Evolutionary conservation across 2,797 vertebrate genomes (phyloP), one percentile per base, ranked within the genome.

Genomic region (Enteromius paludinosus): DNA sequence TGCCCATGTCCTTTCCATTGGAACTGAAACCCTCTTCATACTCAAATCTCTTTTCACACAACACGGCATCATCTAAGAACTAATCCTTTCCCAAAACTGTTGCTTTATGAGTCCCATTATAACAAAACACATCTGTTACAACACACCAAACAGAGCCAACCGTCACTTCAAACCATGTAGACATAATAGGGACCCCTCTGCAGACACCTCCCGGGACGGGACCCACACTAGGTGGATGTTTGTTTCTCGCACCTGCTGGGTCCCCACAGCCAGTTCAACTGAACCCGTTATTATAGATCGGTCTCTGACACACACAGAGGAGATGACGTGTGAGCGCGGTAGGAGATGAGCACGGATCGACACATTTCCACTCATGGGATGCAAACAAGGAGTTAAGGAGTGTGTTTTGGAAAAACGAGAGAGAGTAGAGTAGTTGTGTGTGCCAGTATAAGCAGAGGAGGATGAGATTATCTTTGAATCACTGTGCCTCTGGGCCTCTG

Each of bases 91-190:
- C 70, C 52, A 79, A 79, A 65, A 64, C 14, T 72, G n/a, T 41
- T 62, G 47, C 33, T 77, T 72, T 78, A 78, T 47, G 54, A 83
- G 62, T 62, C 59, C 73, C 56, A 79, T 79, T 86, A 72, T 45
- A 61, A 79, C 64, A 72, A n/a, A 79, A 65, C 56, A 71, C 83
- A 86, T 70, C 82, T 85, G 83, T 83, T 35, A 72, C 75, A 83
- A 86, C 68, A 65, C 52, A 11, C n/a, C 68, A 70, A 43, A 47
- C 33, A 66, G n/a, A 30, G 18, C 66, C 41, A 76, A 52, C 33
- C n/a, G 23, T 84, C 45, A 62, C 30, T 54, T 66, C 75, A 65
- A 17, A 62, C 47, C 20, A 47, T 74, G 65, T 68, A 84, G 82
- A 79, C 83, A 84, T 35, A 79, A 81, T 70, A 84, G 35, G 68